Conservation (phyloP, 2,797 vertebrate species). For the Cirrhinus mrigala region DNA sequence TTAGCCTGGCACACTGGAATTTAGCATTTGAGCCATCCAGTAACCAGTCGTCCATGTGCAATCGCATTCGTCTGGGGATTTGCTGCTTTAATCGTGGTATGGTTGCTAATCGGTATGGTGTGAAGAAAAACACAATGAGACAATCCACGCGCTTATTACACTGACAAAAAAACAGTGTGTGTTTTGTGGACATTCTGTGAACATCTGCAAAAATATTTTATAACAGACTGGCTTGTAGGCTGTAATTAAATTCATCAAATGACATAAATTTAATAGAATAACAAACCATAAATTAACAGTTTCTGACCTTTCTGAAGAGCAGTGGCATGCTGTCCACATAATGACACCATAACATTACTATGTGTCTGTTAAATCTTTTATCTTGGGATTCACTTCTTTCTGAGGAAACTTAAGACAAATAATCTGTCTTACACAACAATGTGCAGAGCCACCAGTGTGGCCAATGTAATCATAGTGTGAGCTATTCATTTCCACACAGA, state of each 20-base stretch:
- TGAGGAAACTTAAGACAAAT: conserved; percentile 11
- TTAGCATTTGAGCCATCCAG: conserved; percentile 8
- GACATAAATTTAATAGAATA: background rate
- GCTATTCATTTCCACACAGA: conserved; percentile 7
- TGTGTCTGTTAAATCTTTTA: conserved; percentile 2
- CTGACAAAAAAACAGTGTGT: background rate
- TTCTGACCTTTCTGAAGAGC: background rate
- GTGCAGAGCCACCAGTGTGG: background rate
- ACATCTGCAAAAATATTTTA: background rate
- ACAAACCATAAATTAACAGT: background rate
- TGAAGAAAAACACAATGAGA: background rate
- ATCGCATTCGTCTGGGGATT: conserved; percentile 26
- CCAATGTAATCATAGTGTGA: background rate
- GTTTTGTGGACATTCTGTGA: background rate
- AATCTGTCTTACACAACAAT: background rate
- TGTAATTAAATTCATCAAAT: background rate
- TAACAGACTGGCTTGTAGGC: background rate
- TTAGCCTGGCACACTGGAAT: conserved; percentile 16
- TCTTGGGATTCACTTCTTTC: background rate
- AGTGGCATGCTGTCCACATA: background rate
- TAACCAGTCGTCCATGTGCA: background rate
- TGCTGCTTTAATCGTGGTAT: conserved; percentile 1
- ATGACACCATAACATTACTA: conserved; percentile 23
- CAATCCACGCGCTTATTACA: background rate
- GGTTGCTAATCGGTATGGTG: background rate